Conservation (phyloP, 2,113 vertebrate genomes). For the Dryoscopus gambensis region DNA sequence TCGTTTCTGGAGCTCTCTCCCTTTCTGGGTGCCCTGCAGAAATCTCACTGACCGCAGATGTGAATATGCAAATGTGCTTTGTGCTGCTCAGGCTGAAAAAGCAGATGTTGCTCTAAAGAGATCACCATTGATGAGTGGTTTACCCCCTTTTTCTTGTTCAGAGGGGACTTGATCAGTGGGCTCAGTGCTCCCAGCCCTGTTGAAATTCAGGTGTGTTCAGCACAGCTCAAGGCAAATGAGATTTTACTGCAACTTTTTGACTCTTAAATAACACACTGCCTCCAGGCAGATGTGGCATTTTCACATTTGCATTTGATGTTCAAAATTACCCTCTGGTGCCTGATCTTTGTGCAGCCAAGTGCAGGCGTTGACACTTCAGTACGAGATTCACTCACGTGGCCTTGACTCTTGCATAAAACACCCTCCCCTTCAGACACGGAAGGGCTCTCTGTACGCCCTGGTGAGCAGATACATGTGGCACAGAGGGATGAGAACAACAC, state of each 20-base stretch:
- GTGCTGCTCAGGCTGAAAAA: neutral
- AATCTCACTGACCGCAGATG: neutral
- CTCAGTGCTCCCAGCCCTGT: neutral
- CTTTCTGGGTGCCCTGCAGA: neutral
- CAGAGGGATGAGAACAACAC: neutral
- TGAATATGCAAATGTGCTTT: neutral
- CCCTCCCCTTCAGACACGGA: neutral
- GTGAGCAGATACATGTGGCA: neutral
- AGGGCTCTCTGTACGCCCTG: accelerated
- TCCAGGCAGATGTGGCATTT: neutral
- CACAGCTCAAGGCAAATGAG: neutral
- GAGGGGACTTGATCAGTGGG: neutral
- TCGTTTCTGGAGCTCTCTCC: neutral
- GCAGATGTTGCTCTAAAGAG: neutral
- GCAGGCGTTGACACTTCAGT: neutral
- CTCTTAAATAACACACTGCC: neutral
- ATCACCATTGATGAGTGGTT: neutral
- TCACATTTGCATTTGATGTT: slow-evolving; percentile 25
- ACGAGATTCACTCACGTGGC: accelerated
- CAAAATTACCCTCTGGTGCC: neutral
- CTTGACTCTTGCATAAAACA: neutral
- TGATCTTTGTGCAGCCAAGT: neutral
- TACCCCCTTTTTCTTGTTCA: neutral
- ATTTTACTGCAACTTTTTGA: neutral
- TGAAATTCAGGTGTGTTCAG: neutral